phyloP scores from a whole-genome alignment of 2,113 vertebrate genomes.

The Rynchops niger region DNA sequence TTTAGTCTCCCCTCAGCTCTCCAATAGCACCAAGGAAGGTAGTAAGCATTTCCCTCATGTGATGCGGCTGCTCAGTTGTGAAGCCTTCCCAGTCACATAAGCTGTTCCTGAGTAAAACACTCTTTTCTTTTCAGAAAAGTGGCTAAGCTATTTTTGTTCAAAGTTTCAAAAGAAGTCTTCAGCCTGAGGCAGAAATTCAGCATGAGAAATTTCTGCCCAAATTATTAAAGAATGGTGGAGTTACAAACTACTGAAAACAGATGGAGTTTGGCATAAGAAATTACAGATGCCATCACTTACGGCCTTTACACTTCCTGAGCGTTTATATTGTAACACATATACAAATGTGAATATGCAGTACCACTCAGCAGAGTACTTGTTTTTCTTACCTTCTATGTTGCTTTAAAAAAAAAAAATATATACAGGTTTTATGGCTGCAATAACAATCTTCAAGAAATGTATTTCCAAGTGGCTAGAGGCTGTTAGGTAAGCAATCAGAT shows the following conservation, averaged over 20 bases:
- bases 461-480: neutral
- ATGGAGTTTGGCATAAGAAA: conserved; percentile 23
- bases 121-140: neutral
- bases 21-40: neutral
- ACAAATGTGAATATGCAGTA: neutral
- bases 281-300: neutral
- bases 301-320: neutral
- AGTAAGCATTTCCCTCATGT: neutral
- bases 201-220: conserved; percentile 43
- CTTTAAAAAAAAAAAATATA: neutral
- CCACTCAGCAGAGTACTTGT: neutral
- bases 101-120: neutral
- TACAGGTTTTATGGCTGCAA: neutral
- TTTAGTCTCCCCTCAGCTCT: neutral
- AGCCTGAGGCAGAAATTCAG: conserved; percentile 34
- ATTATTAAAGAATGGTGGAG: conserved; percentile 37
- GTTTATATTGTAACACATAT: neutral
- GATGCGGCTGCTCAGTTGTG: neutral
- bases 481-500: neutral
- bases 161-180: conserved; percentile 41
- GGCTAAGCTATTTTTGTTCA: conserved; percentile 39
- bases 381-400: neutral
- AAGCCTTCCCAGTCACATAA: neutral
- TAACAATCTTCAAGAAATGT: neutral
- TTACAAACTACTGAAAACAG: conserved; percentile 51